Evolutionary conservation across 2,113 vertebrate genomes (phyloP), one percentile per base, ranked within the genome.

Genomic region (Gallinago paraguaiae): DNA sequence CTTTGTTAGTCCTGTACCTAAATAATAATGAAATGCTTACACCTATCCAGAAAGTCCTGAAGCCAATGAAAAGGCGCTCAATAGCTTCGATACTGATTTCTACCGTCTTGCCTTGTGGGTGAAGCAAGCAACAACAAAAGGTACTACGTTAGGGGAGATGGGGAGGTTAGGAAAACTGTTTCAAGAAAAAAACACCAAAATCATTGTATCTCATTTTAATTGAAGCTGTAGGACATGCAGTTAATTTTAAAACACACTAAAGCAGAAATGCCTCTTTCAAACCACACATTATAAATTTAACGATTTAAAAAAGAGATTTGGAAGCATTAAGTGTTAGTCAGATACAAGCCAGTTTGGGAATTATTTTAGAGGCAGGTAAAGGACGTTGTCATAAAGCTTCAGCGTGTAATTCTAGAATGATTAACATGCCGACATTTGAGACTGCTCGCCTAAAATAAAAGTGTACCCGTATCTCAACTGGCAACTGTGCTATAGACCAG

Each of bases 371-470:
- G 75, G 54, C 85, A 96, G 96, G 87, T 96, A 90, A 80, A 70
- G 43, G 51, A 50, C 3, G 3, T 13, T 85, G 75, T 46, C 54
- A 37, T 2, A 80, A 63, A 74, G 56, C 50, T 93, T 67, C 35
- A 54, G 67, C 0, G 0, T 61, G 95, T 92, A 95, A 97, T 87
- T 79, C 89, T 92, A 97, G 95, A 95, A 82, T 0, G 48, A 85
- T 23, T 91, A 78, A 59, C 89, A 68, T 6, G 61, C 77, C 89
- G 96, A 86, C 41, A 97, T 75, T 78, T 82, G 95, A 97, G 86
- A 95, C 74, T 17, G 22, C 76, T 75, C 0, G 77, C 95, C 77
- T 82, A 96, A 97, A 97, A 97, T 97, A 96, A 96, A 93, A 95
- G 12, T n/a, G 18, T 53, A 76, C 69, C 41, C 91, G 0, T 60